A percentile compares a stretch with the other conserved stretches of the same genome.
Evolutionary conservation across 2,797 vertebrate species (phyloP).

Genomic region (Falco novaeseelandiae): DNA sequence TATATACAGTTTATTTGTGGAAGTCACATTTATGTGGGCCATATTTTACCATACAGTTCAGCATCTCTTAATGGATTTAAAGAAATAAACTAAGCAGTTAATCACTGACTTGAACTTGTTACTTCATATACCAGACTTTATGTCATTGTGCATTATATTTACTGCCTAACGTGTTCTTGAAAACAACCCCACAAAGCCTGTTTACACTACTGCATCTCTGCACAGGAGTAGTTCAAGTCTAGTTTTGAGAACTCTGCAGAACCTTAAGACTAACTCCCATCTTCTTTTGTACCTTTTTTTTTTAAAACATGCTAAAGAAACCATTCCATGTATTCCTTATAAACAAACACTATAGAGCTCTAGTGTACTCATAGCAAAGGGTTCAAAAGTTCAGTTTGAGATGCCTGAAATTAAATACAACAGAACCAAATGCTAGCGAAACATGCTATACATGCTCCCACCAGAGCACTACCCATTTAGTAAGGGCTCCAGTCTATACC

Average conservation of each 20-base stretch:
- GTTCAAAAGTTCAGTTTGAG: not conserved
- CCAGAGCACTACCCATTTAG: not conserved
- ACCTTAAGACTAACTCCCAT: not conserved
- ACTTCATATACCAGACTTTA: not conserved
- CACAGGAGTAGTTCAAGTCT: not conserved
- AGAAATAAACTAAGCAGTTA: slow-evolving; percentile 44
- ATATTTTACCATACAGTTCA: slow-evolving; percentile 1
- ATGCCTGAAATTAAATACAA: not conserved
- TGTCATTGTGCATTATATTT: not conserved
- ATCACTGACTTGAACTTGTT: not conserved
- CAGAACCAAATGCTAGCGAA: not conserved
- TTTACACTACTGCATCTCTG: not conserved
- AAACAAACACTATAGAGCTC: not conserved
- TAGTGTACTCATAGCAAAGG: not conserved
- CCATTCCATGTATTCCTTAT: not conserved
- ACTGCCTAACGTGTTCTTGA: not conserved
- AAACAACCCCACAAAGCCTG: not conserved
- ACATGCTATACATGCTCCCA: not conserved
- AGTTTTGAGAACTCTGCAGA: not conserved
- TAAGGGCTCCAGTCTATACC: not conserved
- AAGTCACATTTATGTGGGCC: not conserved
- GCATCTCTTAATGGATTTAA: not conserved
- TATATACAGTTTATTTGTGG: not conserved
- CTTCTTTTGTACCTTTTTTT: not conserved
- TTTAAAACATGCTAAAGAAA: not conserved